These are phyloP conservation scores for Hipparchia sbordonii DNA, from an alignment of 2,888 invertebrate genomes.

Conservation along the genomic window DNA sequence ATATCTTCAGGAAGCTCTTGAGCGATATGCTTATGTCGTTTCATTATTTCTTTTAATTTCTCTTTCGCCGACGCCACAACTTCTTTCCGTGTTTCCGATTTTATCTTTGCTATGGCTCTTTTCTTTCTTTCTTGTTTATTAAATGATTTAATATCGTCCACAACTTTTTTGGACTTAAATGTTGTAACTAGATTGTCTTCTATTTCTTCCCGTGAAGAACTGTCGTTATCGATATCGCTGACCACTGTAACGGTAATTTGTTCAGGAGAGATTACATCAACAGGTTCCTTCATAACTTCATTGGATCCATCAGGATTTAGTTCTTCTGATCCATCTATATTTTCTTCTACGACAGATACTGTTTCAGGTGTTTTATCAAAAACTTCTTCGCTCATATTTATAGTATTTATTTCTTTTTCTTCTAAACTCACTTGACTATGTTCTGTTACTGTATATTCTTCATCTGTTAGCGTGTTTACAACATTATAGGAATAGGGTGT, in stretches of 20 bases:
- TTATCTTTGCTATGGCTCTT: constrained; percentile 75
- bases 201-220: constrained; percentile 42
- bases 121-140: constrained; percentile 68
- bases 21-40: constrained; percentile 73
- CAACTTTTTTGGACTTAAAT: constrained; percentile 56
- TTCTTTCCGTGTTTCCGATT: constrained; percentile 74
- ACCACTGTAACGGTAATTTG: constrained; percentile 36
- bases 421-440: constrained; percentile 33
- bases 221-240: constrained; percentile 42
- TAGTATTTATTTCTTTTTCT: constrained; percentile 32
- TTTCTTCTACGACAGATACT: constrained; percentile 32
- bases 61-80: constrained; percentile 78
- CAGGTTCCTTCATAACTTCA: constrained; percentile 27
- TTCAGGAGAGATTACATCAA: constrained; percentile 30
- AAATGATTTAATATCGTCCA: constrained; percentile 58
- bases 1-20: constrained; percentile 61
- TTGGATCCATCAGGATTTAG: constrained; percentile 22
- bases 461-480: constrained; percentile 13
- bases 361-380: constrained; percentile 31
- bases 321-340: constrained; percentile 22
- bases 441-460: constrained; percentile 30
- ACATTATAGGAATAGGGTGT: constrained; percentile 33
- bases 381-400: constrained; percentile 35
- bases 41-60: constrained; percentile 77
- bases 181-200: constrained; percentile 44